Evolutionary conservation across 2,797 vertebrate genomes (phyloP), one percentile per base, ranked within the genome.

Genomic region (Aselliscus stoliczkanus): DNA sequence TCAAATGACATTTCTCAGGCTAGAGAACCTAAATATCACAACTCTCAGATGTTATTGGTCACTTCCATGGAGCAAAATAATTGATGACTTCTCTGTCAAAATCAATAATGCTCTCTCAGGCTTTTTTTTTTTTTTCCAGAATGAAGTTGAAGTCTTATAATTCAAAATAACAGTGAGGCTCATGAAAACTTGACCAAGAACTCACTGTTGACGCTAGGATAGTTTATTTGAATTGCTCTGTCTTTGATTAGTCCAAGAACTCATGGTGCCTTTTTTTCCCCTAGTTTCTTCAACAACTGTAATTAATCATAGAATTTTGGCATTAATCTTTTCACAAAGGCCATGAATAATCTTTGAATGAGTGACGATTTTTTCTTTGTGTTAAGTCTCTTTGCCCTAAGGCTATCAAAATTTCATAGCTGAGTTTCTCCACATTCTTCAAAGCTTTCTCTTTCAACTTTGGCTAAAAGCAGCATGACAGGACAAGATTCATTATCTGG

Each of bases 241-340:
- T 50, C 88, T 93, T 96, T 83, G 52, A 93, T 97, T 95, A 96
- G 42, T 17, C 37, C 54, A 86, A 87, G 52, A 93, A 72, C 52
- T 94, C 64, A 72, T 81, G 34, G 39, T 93, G 50, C n/a, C 58
- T 90, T 88, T 87, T 73, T n/a, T 73, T 75, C 62, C 70, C 21
- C 72, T 21, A 95, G 47, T 77, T 93, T 96, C 84, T 94, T 97
- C 73, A 95, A 67, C 69, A 90, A 97, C 80, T 84, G 75, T 90
- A 92, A 96, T 97, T 96, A 96, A 97, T 94, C 93, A 92, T 93
- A 93, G 96, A 95, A 97, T 93, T 94, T 96, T 97, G 97, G 92
- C 96, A 95, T 86, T 58, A 44, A 44, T 94, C 84, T 95, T 95
- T 81, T 69, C n/a, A 96, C 37, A 56, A 95, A 70, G 29, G 18